phyloP scores from a whole-genome alignment of 1,140 invertebrate genomes.

The Archivesica marissinica region DNA sequence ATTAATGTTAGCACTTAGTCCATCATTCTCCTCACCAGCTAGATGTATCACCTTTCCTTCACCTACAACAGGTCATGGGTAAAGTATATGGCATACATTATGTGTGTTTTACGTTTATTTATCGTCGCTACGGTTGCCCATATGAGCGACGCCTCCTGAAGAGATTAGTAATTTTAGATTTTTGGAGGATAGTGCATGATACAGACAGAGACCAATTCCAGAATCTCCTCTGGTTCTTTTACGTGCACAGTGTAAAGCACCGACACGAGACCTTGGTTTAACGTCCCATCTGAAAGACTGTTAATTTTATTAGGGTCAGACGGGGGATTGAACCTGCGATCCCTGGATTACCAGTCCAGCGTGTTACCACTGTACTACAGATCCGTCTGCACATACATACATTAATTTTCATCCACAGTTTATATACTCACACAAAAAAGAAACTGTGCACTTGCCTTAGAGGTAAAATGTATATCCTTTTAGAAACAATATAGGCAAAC shows the following conservation, averaged over 20 bases:
- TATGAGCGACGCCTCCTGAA: background rate
- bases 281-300: too few relatives aligned
- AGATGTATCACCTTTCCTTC: slow-evolving; percentile 73
- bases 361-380: too few relatives aligned
- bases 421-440: too few relatives aligned
- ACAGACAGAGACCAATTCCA: background rate
- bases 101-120: background rate
- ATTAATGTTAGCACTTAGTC: slow-evolving; percentile 60
- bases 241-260: background rate
- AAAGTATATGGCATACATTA: background rate
- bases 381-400: too few relatives aligned
- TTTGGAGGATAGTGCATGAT: background rate
- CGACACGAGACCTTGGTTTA: too few relatives aligned
- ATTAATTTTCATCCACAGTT: too few relatives aligned
- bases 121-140: background rate
- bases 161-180: background rate
- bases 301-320: too few relatives aligned
- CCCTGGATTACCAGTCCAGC: too few relatives aligned
- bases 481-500: too few relatives aligned
- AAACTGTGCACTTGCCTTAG: too few relatives aligned
- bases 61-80: slow-evolving; percentile 45
- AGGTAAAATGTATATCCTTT: too few relatives aligned
- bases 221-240: background rate
- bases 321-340: too few relatives aligned
- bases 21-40: slow-evolving; percentile 71